Evolutionary conservation across 2,888 invertebrate species (phyloP).

Genomic region (Dione juno): DNA sequence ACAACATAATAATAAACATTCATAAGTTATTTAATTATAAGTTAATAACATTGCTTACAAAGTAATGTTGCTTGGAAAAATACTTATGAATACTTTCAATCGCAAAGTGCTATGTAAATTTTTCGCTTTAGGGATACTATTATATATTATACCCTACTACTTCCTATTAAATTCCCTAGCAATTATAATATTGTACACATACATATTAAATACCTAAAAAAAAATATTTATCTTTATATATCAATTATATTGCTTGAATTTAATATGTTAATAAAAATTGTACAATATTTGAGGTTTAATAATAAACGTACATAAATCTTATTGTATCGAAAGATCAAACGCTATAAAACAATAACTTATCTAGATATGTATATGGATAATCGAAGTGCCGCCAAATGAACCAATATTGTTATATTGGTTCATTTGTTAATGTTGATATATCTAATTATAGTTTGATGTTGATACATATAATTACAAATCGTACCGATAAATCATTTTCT

Average conservation of each 20-base stretch:
- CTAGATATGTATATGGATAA: not conserved
- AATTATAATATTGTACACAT: not conserved
- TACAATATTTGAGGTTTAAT: not conserved
- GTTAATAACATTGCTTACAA: too few species aligned
- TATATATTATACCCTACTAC: too few species aligned
- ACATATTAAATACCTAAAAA: not conserved
- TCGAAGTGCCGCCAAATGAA: slow-evolving; percentile 20
- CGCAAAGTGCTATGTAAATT: not conserved
- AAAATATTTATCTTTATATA: too few species aligned
- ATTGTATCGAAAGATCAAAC: slow-evolving; percentile 1
- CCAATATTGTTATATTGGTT: too few species aligned
- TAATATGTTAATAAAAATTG: too few species aligned
- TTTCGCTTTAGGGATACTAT: not conserved
- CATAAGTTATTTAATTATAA: too few species aligned
- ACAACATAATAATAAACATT: too few species aligned
- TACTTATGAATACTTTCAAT: too few species aligned
- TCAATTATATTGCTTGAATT: too few species aligned
- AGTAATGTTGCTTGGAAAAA: too few species aligned
- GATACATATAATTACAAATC: slow-evolving; percentile 12
- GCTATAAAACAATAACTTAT: not conserved
- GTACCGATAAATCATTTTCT: slow-evolving; percentile 3
- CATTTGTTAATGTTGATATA: too few species aligned
- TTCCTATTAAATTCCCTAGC: not conserved
- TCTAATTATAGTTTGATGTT: too few species aligned
- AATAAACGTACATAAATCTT: slow-evolving; percentile 10